Evolutionary conservation across 2,888 invertebrate genomes (phyloP).

Genomic region (Eupithecia tripunctaria): DNA sequence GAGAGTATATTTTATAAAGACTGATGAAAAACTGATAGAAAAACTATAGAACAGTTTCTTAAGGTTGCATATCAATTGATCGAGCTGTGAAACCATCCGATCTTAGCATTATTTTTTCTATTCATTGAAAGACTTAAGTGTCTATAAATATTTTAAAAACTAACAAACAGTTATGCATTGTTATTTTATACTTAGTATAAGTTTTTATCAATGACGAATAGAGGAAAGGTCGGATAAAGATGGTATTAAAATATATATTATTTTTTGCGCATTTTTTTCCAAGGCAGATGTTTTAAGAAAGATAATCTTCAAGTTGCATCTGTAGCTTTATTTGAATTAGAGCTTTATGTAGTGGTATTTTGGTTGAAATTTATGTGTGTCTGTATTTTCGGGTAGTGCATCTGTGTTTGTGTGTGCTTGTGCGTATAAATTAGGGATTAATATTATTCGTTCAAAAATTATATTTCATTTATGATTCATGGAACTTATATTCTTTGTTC

Average conservation of each 20-base stretch:
- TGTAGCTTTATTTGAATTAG: conserved; percentile 5
- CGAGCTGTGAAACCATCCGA: not conserved
- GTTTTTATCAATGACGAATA: conserved; percentile 26
- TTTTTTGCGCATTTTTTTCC: conserved; percentile 41
- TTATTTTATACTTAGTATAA: not conserved
- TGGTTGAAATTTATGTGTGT: not conserved
- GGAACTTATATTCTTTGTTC: not conserved
- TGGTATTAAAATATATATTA: conserved; percentile 32
- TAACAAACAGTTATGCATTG: conserved; percentile 15
- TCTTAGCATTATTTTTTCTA: not conserved
- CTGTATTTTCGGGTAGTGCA: conserved; percentile 1
- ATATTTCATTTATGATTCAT: conserved; percentile 1
- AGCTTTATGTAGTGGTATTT: conserved; percentile 10
- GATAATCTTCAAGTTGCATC: conserved; percentile 38
- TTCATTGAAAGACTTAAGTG: conserved; percentile 10
- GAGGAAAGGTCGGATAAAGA: conserved; percentile 24
- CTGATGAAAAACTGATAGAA: not conserved
- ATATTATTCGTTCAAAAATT: conserved; percentile 9
- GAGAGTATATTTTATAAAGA: not conserved
- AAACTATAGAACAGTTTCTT: not conserved
- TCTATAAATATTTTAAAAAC: conserved; percentile 15
- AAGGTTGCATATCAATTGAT: not conserved
- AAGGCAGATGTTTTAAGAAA: conserved; percentile 38
- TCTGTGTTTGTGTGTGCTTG: conserved; percentile 9
- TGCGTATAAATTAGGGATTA: conserved; percentile 10